Evolutionary conservation across 92 coral and sea anemone species (phyloP), one percentile per base, ranked within the genome.

Genomic region (Ricordea florida): DNA sequence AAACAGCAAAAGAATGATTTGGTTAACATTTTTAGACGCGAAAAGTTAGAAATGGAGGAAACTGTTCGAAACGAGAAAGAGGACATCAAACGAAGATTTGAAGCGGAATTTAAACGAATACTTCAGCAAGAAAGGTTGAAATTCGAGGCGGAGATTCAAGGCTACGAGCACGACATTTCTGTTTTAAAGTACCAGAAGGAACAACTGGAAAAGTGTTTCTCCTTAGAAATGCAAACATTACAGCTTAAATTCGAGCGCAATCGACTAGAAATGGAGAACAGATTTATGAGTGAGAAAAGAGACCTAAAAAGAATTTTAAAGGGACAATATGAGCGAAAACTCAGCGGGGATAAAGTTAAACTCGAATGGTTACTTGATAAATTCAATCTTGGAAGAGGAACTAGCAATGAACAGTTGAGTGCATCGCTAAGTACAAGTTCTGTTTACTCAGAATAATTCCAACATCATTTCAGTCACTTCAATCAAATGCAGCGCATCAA

Each of bases 1-100:
- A 87, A 93, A 27, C 75, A 93, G 30, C 99, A 96, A 79, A 96
- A 96, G 79, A 96, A 86, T 50, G 99, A 96, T 29, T 76, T 96
- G 42, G 92, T 96, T 97, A 83, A 74, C 30, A 96, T 96, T 44
- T 96, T 92, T 40, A 96, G 73, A 84, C 62, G 77, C 10, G 99
- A 96, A 43, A 96, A 96, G 63, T 84, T 85, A 32, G 88, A 78
- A 32, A 67, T 92, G 47, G 99, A 96, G 21, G 91, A 85, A 3
- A 76, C 62, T 30, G 85, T 86, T 49, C 70, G 87, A 22, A 79
- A 85, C 46, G 99, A 96, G 69, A 96, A 89, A 51, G 97, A 93
- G 25, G 99, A 96, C 30, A 85, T 96, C 66, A 79, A 89, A 45
- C 87, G 90, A 4, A 90, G 80, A 57, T 78, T 78, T 62, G 99